phyloP scores from a whole-genome alignment of 1,140 invertebrate genomes.

The Aphaenogaster floridana region DNA sequence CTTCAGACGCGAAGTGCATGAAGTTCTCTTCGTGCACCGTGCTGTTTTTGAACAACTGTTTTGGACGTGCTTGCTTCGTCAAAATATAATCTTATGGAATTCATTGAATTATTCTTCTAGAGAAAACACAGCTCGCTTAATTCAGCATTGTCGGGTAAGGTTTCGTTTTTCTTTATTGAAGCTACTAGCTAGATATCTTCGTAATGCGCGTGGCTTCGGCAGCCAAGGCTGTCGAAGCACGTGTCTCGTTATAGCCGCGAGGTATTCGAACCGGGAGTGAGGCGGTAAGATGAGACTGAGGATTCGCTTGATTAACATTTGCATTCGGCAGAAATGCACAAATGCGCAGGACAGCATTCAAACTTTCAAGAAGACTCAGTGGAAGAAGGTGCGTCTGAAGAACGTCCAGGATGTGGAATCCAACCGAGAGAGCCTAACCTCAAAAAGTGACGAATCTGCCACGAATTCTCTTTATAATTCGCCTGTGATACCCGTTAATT shows the following conservation, averaged over 20 bases:
- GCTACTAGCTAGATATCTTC: not conserved
- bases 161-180: not conserved
- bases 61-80: not conserved
- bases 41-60: no score
- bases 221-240: slow-evolving; percentile 36
- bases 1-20: no score
- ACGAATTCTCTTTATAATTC: not conserved
- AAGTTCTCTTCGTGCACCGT: no score
- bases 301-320: slow-evolving; percentile 40
- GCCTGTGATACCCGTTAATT: slow-evolving; percentile 46
- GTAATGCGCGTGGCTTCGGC: not conserved
- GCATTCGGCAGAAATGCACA: slow-evolving; percentile 38
- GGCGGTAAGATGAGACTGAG: slow-evolving; percentile 39
- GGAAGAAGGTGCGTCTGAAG: slow-evolving; percentile 27
- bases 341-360: not conserved
- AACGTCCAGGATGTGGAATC: not conserved
- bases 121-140: not conserved
- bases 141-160: slow-evolving; percentile 51
- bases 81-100: not conserved
- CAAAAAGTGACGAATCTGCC: not conserved
- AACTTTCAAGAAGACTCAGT: not conserved
- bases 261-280: not conserved
- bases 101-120: not conserved
- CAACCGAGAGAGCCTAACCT: not conserved
- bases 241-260: not conserved